Conservation (phyloP, 2,113 vertebrate species). For the Albula goreensis region DNA sequence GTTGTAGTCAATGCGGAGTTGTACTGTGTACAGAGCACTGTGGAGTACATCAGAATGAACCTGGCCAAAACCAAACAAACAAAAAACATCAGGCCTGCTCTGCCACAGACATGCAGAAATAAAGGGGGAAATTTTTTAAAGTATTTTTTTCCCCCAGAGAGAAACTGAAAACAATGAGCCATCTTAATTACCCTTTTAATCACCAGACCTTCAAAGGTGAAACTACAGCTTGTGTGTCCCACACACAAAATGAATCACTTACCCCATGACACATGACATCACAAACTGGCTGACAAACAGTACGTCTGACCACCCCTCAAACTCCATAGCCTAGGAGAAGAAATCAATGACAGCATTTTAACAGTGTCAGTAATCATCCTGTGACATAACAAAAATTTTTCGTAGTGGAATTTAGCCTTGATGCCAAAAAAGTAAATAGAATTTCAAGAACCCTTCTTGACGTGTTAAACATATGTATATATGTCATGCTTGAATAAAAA, state of each 20-base stretch:
- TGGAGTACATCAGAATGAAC: constrained; percentile 94
- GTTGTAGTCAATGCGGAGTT: constrained; percentile 98
- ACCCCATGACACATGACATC: constrained; percentile 82
- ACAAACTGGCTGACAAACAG: constrained; percentile 73
- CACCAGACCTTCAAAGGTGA: too few species aligned
- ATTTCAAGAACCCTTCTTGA: neutral
- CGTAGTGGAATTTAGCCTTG: neutral
- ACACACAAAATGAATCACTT: constrained; percentile 42
- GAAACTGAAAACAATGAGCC: too few species aligned
- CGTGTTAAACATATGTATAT: neutral
- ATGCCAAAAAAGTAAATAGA: neutral
- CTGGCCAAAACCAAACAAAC: constrained; percentile 55
- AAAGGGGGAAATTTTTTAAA: neutral
- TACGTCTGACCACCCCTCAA: constrained; percentile 73
- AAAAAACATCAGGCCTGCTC: neutral
- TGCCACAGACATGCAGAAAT: neutral
- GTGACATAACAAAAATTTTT: neutral
- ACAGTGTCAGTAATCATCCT: too few species aligned
- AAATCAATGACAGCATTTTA: constrained; percentile 17
- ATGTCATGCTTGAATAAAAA: neutral
- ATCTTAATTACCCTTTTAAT: too few species aligned
- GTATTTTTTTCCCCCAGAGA: too few species aligned
- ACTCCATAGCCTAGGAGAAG: constrained; percentile 70
- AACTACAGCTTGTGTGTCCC: too few species aligned
- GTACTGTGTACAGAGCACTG: constrained; percentile 90